Evolutionary conservation across 2,797 vertebrate species (phyloP).

Genomic region (Microcaecilia unicolor): DNA sequence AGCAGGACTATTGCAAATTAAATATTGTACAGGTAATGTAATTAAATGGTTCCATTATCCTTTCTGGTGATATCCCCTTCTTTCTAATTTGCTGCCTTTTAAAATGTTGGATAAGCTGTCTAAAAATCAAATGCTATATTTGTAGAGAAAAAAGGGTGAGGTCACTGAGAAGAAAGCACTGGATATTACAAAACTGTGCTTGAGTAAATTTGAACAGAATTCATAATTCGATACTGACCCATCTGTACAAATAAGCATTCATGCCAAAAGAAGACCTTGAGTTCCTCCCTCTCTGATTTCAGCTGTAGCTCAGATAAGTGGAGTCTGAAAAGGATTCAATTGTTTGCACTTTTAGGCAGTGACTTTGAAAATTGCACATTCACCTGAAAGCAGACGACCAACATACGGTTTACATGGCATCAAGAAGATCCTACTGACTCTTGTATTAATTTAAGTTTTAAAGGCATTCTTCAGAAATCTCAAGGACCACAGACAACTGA

Average conservation of each 20-base stretch:
- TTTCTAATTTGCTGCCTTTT: neutral
- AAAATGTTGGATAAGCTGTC: neutral
- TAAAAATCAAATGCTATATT: neutral
- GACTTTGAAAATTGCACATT: slow-evolving; percentile 22
- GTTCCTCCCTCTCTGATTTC: slow-evolving; percentile 12
- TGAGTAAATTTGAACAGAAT: neutral
- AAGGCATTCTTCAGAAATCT: slow-evolving; percentile 10
- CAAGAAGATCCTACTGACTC: too few relatives aligned
- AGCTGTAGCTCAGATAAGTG: neutral
- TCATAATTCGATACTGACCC: neutral
- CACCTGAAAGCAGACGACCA: slow-evolving; percentile 22
- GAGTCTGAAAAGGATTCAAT: slow-evolving; percentile 14
- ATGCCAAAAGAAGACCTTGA: neutral
- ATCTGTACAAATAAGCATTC: neutral
- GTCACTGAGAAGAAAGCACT: neutral
- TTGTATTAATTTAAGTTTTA: too few relatives aligned
- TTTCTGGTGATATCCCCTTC: too few relatives aligned
- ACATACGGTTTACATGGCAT: slow-evolving; percentile 2
- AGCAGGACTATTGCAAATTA: too few relatives aligned
- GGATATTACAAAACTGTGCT: neutral
- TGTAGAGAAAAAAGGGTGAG: neutral
- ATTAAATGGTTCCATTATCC: too few relatives aligned
- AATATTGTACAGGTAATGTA: too few relatives aligned
- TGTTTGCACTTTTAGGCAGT: slow-evolving; percentile 16
- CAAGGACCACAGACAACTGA: slow-evolving; percentile 6